phyloP scores from a whole-genome alignment of 37 sponge, comb jelly and placozoan genomes.

The Chondrilla cf. caribensis region DNA sequence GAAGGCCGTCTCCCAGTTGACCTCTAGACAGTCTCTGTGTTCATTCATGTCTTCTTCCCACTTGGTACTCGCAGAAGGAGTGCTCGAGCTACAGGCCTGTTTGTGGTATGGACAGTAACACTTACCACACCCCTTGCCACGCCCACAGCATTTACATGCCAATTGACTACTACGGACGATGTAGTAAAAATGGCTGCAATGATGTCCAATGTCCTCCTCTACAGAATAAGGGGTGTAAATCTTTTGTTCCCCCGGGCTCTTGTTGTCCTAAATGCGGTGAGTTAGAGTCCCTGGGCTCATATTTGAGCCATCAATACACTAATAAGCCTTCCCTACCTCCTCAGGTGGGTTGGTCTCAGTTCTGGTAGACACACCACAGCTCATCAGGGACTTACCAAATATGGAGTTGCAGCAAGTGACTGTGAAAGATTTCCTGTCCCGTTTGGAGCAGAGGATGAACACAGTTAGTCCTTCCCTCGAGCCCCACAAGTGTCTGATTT shows the following conservation, averaged over 20 bases:
- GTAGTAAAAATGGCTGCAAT: slow-evolving; percentile 27
- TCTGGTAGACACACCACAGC: background rate
- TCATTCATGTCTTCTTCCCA: too few relatives aligned
- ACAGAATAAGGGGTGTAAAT: slow-evolving; percentile 27
- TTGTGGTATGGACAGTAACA: slow-evolving; percentile 68
- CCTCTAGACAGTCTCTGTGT: too few relatives aligned
- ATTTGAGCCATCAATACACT: too few relatives aligned
- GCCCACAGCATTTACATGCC: slow-evolving; percentile 28
- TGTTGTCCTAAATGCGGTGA: slow-evolving; percentile 73
- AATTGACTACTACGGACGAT: slow-evolving; percentile 48
- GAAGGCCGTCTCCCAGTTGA: too few relatives aligned
- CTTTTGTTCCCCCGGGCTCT: slow-evolving; percentile 31
- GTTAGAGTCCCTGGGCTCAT: slow-evolving; percentile 17
- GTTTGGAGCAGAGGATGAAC: background rate
- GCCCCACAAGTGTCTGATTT: background rate
- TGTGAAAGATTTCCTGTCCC: background rate
- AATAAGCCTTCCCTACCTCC: too few relatives aligned
- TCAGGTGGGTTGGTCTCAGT: slow-evolving; percentile 6
- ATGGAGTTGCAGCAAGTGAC: background rate
- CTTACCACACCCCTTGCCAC: slow-evolving; percentile 49
- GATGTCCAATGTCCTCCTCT: slow-evolving; percentile 44
- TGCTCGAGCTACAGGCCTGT: slow-evolving; percentile 5
- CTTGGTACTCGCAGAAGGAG: too few relatives aligned
- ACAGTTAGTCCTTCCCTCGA: background rate
- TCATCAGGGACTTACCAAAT: background rate